These are phyloP conservation scores for Scotopteryx bipunctaria DNA, from an alignment of 2,888 invertebrate species.

Conservation along the genomic window DNA sequence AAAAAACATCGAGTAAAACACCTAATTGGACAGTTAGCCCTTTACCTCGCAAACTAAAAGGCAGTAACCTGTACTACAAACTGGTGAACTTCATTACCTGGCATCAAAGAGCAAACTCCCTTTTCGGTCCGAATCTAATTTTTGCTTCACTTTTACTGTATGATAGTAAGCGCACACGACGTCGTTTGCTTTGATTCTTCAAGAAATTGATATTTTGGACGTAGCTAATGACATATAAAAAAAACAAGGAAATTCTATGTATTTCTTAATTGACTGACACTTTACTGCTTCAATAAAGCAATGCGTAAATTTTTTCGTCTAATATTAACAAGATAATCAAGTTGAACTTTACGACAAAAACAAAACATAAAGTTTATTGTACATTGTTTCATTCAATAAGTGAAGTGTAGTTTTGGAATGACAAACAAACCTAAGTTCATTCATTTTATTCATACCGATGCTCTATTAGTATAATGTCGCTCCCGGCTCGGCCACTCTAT, in stretches of 20 bases:
- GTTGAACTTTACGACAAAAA: too few species aligned
- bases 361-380: too few species aligned
- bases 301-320: too few species aligned
- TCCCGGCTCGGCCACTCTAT: slow-evolving; percentile 36
- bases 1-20: background rate
- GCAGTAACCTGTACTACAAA: slow-evolving; percentile 45
- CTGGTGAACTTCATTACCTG: slow-evolving; percentile 60
- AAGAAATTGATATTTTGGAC: too few species aligned
- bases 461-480: slow-evolving; percentile 8
- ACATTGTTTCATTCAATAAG: too few species aligned
- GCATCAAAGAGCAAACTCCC: slow-evolving; percentile 65
- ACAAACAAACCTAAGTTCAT: background rate
- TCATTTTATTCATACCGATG: background rate
- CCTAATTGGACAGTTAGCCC: background rate
- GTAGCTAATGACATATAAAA: too few species aligned
- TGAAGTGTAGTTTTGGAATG: background rate
- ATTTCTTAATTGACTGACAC: too few species aligned
- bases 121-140: slow-evolving; percentile 65
- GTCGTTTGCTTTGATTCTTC: background rate
- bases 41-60: slow-evolving; percentile 40
- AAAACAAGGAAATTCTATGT: too few species aligned
- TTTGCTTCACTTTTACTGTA: slow-evolving; percentile 63
- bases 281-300: too few species aligned
- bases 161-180: slow-evolving; percentile 34
- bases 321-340: too few species aligned